Evolutionary conservation across 2,888 invertebrate species (phyloP), one percentile per base, ranked within the genome.

Genomic region (Callyntrura sp.): DNA sequence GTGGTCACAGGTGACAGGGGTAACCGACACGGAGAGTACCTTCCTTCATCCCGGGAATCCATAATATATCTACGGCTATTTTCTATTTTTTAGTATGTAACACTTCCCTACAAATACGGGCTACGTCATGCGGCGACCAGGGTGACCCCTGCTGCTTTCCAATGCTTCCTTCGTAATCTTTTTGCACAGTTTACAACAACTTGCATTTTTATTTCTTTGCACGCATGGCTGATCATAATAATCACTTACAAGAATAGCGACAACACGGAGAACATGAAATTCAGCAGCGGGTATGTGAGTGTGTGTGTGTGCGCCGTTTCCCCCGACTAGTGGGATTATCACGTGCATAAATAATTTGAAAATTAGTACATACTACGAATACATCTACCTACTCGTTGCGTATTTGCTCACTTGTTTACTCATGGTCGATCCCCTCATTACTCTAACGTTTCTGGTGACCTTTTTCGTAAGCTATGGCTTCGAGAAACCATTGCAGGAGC

Each of bases 141-240:
- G 6, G 43, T 68, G 68, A 68, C 43, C 68, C 68, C 68, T 17
- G 43, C 68, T 43, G 68, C 43, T 68, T 68, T 17, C 68, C 35
- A 35, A 35, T 43, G 68, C 17, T 68, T 17, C 68, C 68, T 68
- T 68, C 62, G 43, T 68, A 68, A 43, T 17, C 62, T 62, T 62
- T 62, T 9, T 62, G 35, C 23, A n/a, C 14, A 17, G n/a, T n/a
- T 43, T n/a, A 68, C 43, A 62, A 62, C 68, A 43, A 43, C 68
- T 68, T 68, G 17, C 17, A 14, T 65, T 12, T n/a, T 65, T 68
- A 35, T 68, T 68, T 68, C 43, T 43, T 68, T 68, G 43, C 68
- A 68, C 68, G 68, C 68, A 68, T 68, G 68, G 43, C 43, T 68
- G 68, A 68, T 68, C 35, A 68, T 68, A 68, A 68, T n/a, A 68